A percentile compares a stretch with the other conserved stretches of the same genome.
Conservation (phyloP, 2,113 vertebrate species). For the Cygnus buccinator region DNA sequence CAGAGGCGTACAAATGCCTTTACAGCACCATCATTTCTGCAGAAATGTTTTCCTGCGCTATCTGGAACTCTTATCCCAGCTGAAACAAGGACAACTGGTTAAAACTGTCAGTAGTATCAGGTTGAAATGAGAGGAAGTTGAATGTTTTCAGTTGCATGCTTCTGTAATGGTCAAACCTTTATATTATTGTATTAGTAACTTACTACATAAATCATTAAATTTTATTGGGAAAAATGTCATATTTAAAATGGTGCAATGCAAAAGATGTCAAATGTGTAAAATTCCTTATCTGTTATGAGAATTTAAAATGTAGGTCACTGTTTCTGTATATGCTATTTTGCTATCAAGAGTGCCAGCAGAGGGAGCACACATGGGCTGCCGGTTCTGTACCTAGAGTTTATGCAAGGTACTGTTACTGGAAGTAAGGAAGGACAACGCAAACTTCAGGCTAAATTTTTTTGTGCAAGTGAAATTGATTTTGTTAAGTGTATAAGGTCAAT, state of each 20-base stretch:
- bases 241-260: not conserved
- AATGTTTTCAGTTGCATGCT: not conserved
- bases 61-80: not conserved
- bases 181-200: not conserved
- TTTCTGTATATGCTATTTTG: rapidly evolving
- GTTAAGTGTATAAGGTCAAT: not conserved
- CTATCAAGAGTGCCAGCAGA: slow-evolving; percentile 1
- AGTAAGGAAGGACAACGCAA: rapidly evolving
- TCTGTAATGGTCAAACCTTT: not conserved
- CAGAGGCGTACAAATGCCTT: not conserved
- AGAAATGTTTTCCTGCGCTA: not conserved
- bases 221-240: not conserved
- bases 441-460: not conserved
- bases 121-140: not conserved
- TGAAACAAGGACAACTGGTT: not conserved
- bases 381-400: not conserved
- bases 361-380: not conserved
- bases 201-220: not conserved
- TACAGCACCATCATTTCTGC: not conserved
- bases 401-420: not conserved
- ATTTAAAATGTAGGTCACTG: not conserved
- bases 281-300: not conserved
- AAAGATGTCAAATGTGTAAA: not conserved
- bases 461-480: not conserved
- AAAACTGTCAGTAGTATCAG: rapidly evolving